Conservation (phyloP, 2,797 vertebrate genomes). For the Chelidonichthys spinosus region DNA sequence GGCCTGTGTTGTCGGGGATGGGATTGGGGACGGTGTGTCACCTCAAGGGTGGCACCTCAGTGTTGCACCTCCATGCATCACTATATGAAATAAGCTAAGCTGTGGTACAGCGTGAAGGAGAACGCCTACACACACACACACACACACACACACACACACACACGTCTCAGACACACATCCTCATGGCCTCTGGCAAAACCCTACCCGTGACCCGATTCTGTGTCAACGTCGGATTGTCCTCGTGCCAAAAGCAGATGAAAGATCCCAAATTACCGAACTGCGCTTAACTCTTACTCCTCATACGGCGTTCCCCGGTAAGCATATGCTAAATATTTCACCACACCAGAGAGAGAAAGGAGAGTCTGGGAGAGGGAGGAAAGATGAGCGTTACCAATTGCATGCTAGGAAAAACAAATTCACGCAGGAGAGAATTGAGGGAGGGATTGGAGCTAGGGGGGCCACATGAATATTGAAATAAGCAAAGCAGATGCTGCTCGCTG, state of each 20-base stretch:
- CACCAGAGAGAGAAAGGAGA: constrained; percentile 33
- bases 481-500: constrained; percentile 71
- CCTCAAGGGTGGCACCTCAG: constrained; percentile 71
- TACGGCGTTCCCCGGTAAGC: constrained; percentile 53
- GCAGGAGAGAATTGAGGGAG: constrained; percentile 52
- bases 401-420: constrained; percentile 73
- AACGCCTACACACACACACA: constrained; percentile 57
- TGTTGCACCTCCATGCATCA: constrained; percentile 66
- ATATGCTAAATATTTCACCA: constrained; percentile 73
- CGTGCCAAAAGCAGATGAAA: constrained; percentile 64
- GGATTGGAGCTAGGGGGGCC: constrained; percentile 34
- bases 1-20: constrained; percentile 57
- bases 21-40: constrained; percentile 70
- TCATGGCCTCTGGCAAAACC: constrained; percentile 60
- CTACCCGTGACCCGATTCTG: constrained; percentile 53
- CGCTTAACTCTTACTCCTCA: constrained; percentile 57
- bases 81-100: constrained; percentile 70
- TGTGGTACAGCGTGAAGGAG: constrained; percentile 57
- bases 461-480: constrained; percentile 81
- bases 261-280: constrained; percentile 70
- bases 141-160: constrained; percentile 12
- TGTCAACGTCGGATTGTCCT: constrained; percentile 54
- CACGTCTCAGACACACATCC: constrained; percentile 40
- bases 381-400: constrained; percentile 77
- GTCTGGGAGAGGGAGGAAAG: constrained; percentile 49